These are phyloP conservation scores for Vulpes ferrilata DNA, from an alignment of 2,113 vertebrate genomes.

Conservation along the genomic window DNA sequence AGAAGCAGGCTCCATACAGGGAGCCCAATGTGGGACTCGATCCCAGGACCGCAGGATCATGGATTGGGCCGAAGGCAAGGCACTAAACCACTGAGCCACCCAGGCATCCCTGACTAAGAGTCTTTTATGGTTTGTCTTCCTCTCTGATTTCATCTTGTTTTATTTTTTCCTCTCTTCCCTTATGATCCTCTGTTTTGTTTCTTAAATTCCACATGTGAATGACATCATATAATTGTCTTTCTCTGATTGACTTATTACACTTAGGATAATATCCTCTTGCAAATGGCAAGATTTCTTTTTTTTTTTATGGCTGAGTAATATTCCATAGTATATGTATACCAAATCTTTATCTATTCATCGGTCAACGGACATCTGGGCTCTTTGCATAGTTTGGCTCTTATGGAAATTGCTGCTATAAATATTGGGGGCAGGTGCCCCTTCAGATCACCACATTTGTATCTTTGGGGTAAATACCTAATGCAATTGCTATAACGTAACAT, in stretches of 20 bases:
- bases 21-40: too few species aligned
- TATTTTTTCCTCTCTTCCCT: not conserved
- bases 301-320: not conserved
- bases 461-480: not conserved
- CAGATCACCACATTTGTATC: not conserved
- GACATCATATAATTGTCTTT: not conserved
- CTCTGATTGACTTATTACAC: not conserved
- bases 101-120: not conserved
- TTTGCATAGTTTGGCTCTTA: not conserved
- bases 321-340: not conserved
- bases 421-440: not conserved
- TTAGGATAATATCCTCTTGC: not conserved
- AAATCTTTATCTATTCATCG: not conserved
- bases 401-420: not conserved
- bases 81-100: too few species aligned
- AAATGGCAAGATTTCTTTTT: not conserved
- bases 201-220: not conserved
- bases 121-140: not conserved
- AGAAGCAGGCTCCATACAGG: too few species aligned
- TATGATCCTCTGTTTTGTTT: not conserved
- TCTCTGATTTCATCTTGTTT: not conserved
- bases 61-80: too few species aligned
- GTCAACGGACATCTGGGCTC: not conserved
- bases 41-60: too few species aligned
- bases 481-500: not conserved